Percentiles rank a stretch among this genome's conserved stretches.
These are phyloP conservation scores for Varroa destructor DNA, from an alignment of 1,140 invertebrate genomes.

Conservation along the genomic window DNA sequence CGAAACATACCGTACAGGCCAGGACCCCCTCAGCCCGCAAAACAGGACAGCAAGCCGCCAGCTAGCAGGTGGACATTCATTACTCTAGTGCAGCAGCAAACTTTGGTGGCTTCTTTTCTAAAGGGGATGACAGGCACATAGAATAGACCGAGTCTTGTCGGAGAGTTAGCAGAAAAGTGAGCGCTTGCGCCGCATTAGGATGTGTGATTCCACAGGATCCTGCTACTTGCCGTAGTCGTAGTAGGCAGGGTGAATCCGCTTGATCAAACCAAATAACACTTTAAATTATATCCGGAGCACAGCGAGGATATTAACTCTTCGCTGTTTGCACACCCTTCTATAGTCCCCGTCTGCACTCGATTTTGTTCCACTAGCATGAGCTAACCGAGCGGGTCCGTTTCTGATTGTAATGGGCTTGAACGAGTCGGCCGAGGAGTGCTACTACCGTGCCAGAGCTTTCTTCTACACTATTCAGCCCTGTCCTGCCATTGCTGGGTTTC, in stretches of 20 bases:
- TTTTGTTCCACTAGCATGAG: background rate
- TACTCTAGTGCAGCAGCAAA: constrained; percentile 18
- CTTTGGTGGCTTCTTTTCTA: background rate
- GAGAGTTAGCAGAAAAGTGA: too few relatives aligned
- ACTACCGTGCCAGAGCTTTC: background rate
- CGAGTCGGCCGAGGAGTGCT: background rate
- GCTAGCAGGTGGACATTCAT: constrained; percentile 1
- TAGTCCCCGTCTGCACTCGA: background rate
- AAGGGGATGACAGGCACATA: background rate
- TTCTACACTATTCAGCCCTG: background rate
- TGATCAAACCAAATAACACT: constrained; percentile 25
- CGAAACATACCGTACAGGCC: too few relatives aligned
- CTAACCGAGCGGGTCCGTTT: background rate
- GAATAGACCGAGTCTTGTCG: background rate
- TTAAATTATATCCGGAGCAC: constrained; percentile 26
- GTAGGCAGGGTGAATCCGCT: background rate
- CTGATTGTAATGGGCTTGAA: background rate
- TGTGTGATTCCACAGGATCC: too few relatives aligned
- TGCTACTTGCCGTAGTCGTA: too few relatives aligned
- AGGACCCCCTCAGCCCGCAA: background rate
- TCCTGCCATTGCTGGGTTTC: background rate
- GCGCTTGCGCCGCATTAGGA: too few relatives aligned
- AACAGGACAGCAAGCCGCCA: background rate
- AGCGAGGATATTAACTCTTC: constrained; percentile 24
- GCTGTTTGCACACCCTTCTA: constrained; percentile 22